Percentiles rank a stretch among this genome's conserved stretches.
These are phyloP conservation scores for Conger conger DNA, from an alignment of 2,113 vertebrate species.

Conservation along the genomic window DNA sequence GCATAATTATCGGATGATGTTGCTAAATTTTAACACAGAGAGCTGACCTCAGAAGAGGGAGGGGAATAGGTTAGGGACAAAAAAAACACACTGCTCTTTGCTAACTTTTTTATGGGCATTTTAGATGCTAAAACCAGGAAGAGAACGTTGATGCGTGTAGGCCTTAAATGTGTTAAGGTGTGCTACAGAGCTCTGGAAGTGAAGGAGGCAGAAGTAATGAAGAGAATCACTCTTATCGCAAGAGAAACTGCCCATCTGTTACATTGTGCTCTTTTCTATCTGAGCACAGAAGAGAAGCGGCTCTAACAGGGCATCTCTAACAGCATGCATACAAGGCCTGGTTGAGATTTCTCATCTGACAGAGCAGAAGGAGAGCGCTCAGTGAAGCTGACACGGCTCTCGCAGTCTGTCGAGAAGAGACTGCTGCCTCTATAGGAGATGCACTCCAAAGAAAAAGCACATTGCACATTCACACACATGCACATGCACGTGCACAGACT, in stretches of 20 bases:
- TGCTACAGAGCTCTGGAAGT: not conserved
- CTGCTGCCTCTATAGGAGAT: not conserved
- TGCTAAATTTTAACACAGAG: too few species aligned
- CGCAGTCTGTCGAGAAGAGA: constrained; percentile 41
- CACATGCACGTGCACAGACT: constrained; percentile 25
- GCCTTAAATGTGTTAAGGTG: too few species aligned
- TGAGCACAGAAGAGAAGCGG: not conserved
- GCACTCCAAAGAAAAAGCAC: not conserved
- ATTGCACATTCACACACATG: constrained; percentile 26
- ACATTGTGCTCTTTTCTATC: not conserved
- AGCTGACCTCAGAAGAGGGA: too few species aligned
- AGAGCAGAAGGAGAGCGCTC: not conserved
- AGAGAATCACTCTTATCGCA: not conserved
- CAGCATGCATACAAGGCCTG: not conserved
- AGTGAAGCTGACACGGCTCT: constrained; percentile 31
- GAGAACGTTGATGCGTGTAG: too few species aligned
- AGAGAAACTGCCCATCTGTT: not conserved
- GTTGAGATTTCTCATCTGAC: not conserved
- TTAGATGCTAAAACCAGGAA: too few species aligned
- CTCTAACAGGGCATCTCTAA: not conserved
- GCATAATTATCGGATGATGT: too few species aligned
- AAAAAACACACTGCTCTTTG: too few species aligned
- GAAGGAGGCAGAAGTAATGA: not conserved
- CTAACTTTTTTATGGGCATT: too few species aligned
- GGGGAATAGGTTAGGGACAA: too few species aligned